These are phyloP conservation scores for Eupithecia insigniata DNA, from an alignment of 2,888 invertebrate species.

Conservation along the genomic window DNA sequence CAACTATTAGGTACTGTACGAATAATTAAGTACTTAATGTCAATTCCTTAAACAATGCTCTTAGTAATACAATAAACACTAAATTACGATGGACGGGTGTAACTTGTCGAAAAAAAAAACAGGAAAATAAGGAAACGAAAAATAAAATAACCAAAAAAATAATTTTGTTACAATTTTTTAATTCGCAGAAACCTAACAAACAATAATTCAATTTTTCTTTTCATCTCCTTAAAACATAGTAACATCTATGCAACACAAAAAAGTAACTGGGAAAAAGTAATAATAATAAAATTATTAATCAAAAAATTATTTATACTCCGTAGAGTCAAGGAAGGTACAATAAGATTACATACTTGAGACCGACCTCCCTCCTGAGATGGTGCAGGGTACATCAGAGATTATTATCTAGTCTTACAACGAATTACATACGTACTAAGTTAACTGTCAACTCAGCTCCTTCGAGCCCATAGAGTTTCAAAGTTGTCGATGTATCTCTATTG, in stretches of 20 bases:
- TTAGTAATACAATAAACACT: slow-evolving; percentile 79
- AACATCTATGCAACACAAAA: slow-evolving; percentile 85
- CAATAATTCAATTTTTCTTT: slow-evolving; percentile 79
- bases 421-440: slow-evolving; percentile 64
- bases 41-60: slow-evolving; percentile 79
- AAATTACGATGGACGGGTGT: slow-evolving; percentile 83
- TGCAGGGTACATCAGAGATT: slow-evolving; percentile 80
- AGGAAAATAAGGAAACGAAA: slow-evolving; percentile 54
- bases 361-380: slow-evolving; percentile 66
- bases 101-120: slow-evolving; percentile 74
- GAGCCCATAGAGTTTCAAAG: slow-evolving; percentile 50
- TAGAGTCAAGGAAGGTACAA: slow-evolving; percentile 82
- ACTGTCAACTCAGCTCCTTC: slow-evolving; percentile 66
- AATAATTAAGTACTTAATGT: slow-evolving; percentile 74
- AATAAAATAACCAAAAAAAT: slow-evolving; percentile 73
- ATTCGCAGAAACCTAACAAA: slow-evolving; percentile 85
- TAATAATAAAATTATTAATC: slow-evolving; percentile 61
- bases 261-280: slow-evolving; percentile 79
- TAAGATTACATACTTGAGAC: slow-evolving; percentile 74
- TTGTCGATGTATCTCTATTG: slow-evolving; percentile 60
- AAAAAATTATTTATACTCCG: slow-evolving; percentile 83
- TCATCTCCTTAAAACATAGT: slow-evolving; percentile 84
- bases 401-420: slow-evolving; percentile 79
- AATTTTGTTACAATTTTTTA: slow-evolving; percentile 84
- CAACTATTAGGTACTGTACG: slow-evolving; percentile 68